Evolutionary conservation across 2,797 vertebrate genomes (phyloP).

Genomic region (Gymnoscopelus microlampas): DNA sequence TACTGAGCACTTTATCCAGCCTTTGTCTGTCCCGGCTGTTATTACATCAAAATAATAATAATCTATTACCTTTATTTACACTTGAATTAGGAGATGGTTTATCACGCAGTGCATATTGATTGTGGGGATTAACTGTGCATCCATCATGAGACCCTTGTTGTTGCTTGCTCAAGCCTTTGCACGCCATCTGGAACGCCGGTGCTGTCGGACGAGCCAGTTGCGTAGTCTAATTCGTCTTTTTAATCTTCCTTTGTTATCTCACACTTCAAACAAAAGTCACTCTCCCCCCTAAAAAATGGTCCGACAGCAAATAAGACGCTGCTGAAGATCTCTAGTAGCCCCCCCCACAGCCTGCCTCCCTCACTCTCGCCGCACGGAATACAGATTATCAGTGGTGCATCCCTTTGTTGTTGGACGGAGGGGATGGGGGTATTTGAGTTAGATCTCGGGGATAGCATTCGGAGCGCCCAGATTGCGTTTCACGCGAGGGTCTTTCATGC

Average conservation of each 20-base stretch:
- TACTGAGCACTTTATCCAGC: background rate
- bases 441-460: conserved; percentile 78
- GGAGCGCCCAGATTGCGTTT: conserved; percentile 71
- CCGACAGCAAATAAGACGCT: conserved; percentile 56
- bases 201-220: conserved; percentile 35
- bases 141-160: conserved; percentile 29
- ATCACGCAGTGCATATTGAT: conserved; percentile 26
- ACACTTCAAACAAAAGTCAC: conserved; percentile 74
- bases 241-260: conserved; percentile 65
- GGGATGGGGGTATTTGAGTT: conserved; percentile 83
- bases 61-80: background rate
- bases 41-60: conserved; percentile 8
- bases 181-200: conserved; percentile 56
- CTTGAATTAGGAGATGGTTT: background rate
- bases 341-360: conserved; percentile 34
- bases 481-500: conserved; percentile 68
- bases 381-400: conserved; percentile 73
- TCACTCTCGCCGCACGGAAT: conserved; percentile 76
- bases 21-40: conserved; percentile 5
- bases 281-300: conserved; percentile 55
- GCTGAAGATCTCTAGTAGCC: conserved; percentile 48
- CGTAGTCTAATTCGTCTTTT: conserved; percentile 42
- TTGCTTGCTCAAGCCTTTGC: conserved; percentile 52
- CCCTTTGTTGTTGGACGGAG: conserved; percentile 78
- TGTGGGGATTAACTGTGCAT: conserved; percentile 31